Evolutionary conservation across 1,140 invertebrate genomes (phyloP).

Genomic region (Camponotus floridanus): DNA sequence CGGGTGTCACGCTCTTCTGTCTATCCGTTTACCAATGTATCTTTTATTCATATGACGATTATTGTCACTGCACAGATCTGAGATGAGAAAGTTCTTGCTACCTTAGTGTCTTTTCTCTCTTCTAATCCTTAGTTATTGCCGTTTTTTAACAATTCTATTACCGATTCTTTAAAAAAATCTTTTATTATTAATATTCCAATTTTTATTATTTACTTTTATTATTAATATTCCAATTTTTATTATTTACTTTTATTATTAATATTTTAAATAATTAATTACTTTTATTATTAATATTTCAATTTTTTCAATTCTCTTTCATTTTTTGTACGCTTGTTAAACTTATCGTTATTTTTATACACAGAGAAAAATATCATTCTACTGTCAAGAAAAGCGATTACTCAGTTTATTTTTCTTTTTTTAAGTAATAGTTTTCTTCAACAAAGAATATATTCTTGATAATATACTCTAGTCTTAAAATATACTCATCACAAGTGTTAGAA

Average conservation of each 20-base stretch:
- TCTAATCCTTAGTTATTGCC: neutral
- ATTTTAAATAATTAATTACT: neutral
- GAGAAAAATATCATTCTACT: too few relatives aligned
- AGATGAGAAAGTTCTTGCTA: conserved; percentile 20
- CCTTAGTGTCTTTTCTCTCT: neutral
- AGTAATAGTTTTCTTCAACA: too few relatives aligned
- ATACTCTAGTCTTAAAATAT: too few relatives aligned
- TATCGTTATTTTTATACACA: neutral
- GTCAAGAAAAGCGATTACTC: too few relatives aligned
- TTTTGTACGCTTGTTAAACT: neutral
- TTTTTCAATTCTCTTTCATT: neutral
- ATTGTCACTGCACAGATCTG: neutral
- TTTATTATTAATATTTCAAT: neutral
- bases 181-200: neutral
- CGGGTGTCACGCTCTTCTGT: conserved; percentile 2
- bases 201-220: neutral
- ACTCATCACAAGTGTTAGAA: too few relatives aligned
- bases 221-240: neutral
- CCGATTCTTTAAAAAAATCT: neutral
- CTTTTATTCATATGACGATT: conserved; percentile 33
- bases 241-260: too few relatives aligned
- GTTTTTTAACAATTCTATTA: neutral
- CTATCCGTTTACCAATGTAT: conserved; percentile 37
- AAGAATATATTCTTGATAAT: too few relatives aligned
- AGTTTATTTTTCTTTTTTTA: too few relatives aligned